Conservation (phyloP, 2,797 vertebrate species). For the Pampus argenteus region DNA sequence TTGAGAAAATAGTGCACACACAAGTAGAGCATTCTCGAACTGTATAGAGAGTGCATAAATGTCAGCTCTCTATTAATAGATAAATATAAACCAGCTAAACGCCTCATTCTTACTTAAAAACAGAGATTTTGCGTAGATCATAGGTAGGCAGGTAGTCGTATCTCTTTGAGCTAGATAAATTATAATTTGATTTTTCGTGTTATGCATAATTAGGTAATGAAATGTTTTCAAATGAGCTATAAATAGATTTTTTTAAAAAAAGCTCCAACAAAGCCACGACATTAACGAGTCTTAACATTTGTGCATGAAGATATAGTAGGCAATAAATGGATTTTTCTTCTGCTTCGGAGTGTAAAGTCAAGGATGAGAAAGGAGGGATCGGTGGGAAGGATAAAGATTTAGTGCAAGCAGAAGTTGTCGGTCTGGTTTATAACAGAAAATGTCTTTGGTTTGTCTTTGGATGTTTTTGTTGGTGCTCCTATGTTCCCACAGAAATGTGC, state of each 20-base stretch:
- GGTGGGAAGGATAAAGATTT: slow-evolving; percentile 13
- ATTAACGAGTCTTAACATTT: slow-evolving; percentile 65
- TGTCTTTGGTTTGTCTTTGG: slow-evolving; percentile 38
- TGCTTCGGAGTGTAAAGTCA: slow-evolving; percentile 42
- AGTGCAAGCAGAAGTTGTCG: slow-evolving; percentile 5
- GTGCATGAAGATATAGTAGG: slow-evolving; percentile 50
- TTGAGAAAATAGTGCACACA: slow-evolving; percentile 80
- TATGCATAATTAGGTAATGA: slow-evolving; percentile 63
- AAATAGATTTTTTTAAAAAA: slow-evolving; percentile 41
- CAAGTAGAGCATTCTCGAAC: slow-evolving; percentile 57
- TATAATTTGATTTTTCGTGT: slow-evolving; percentile 48
- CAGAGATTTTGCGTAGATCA: slow-evolving; percentile 47
- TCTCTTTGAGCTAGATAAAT: slow-evolving; percentile 65
- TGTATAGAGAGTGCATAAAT: slow-evolving; percentile 79
- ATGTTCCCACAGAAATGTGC: slow-evolving; percentile 39
- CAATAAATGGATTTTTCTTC: slow-evolving; percentile 54
- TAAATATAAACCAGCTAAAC: slow-evolving; percentile 77
- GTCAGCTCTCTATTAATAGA: slow-evolving; percentile 86
- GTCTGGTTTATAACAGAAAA: slow-evolving; percentile 36
- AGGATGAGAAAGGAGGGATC: slow-evolving; percentile 39
- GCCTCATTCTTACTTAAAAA: slow-evolving; percentile 54
- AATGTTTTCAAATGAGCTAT: slow-evolving; percentile 64
- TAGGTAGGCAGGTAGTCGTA: slow-evolving; percentile 54
- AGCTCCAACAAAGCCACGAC: slow-evolving; percentile 41
- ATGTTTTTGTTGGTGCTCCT: slow-evolving; percentile 18